A percentile compares a stretch with the other conserved stretches of the same genome.
Evolutionary conservation across 1,140 invertebrate genomes (phyloP).

Genomic region (Phortica variegata): DNA sequence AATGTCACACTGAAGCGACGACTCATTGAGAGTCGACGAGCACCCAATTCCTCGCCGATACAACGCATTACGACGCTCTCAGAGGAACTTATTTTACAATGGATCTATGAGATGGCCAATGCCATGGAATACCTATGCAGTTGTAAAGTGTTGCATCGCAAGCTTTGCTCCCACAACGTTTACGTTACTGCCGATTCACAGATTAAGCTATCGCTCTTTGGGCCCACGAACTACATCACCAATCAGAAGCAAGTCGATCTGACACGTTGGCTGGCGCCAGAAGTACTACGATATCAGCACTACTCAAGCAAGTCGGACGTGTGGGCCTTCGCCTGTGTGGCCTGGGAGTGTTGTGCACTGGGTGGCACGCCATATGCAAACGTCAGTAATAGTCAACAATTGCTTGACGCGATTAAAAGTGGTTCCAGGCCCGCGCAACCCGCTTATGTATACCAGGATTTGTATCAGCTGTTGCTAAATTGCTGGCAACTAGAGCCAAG

Average conservation of each 20-base stretch:
- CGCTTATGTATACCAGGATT: constrained; percentile 70
- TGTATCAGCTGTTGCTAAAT: constrained; percentile 79
- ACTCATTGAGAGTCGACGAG: constrained; percentile 41
- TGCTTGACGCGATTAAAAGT: constrained; percentile 67
- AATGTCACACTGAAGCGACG: constrained; percentile 67
- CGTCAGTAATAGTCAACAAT: constrained; percentile 63
- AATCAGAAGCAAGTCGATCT: constrained; percentile 63
- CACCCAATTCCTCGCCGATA: constrained; percentile 29
- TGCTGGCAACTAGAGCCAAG: constrained; percentile 83
- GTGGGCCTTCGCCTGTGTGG: constrained; percentile 78
- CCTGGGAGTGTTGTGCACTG: constrained; percentile 83
- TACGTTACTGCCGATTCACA: constrained; percentile 57
- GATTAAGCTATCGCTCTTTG: constrained; percentile 33
- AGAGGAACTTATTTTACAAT: constrained; percentile 48
- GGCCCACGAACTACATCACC: constrained; percentile 43
- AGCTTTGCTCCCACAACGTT: constrained; percentile 73
- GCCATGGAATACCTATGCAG: constrained; percentile 69
- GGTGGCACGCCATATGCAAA: constrained; percentile 78
- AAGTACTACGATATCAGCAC: constrained; percentile 69
- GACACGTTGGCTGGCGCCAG: constrained; percentile 75
- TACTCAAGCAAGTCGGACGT: constrained; percentile 72
- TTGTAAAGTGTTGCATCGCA: constrained; percentile 69
- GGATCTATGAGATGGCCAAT: constrained; percentile 61
- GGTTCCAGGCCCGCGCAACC: constrained; percentile 73
- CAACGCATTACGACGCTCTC: constrained; percentile 62